Evolutionary conservation across 53 echinoderm and acorn worm species (phyloP).

Genomic region (Crossaster papposus): DNA sequence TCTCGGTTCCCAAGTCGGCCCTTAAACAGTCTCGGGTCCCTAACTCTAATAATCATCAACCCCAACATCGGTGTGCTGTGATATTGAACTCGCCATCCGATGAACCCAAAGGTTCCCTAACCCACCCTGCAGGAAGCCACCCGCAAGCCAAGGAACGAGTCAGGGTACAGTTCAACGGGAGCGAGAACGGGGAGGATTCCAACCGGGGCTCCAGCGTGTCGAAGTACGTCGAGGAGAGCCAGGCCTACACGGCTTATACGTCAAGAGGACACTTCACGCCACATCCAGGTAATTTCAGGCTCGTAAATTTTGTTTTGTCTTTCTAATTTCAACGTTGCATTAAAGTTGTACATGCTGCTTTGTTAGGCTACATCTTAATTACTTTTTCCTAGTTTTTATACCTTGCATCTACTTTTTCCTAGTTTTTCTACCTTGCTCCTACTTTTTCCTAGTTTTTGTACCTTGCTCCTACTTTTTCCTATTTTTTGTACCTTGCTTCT

Average conservation of each 20-base stretch:
- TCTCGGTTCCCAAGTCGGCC: not conserved
- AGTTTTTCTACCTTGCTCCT: too few relatives aligned
- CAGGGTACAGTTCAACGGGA: slow-evolving; percentile 64
- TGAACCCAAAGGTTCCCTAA: slow-evolving; percentile 50
- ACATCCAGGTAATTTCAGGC: slow-evolving; percentile 65
- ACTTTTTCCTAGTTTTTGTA: too few relatives aligned
- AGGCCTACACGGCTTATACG: slow-evolving; percentile 85
- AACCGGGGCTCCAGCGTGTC: slow-evolving; percentile 52
- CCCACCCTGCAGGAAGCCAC: slow-evolving; percentile 48
- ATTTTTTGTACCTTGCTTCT: too few relatives aligned
- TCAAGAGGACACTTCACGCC: slow-evolving; percentile 92
- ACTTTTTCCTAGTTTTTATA: too few relatives aligned
- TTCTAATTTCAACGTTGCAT: too few relatives aligned
- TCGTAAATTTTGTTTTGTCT: too few relatives aligned
- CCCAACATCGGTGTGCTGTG: slow-evolving; percentile 40
- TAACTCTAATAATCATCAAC: slow-evolving; percentile 18
- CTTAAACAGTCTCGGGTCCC: not conserved
- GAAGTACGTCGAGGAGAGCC: slow-evolving; percentile 75
- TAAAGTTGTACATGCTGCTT: too few relatives aligned
- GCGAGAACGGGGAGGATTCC: slow-evolving; percentile 20
- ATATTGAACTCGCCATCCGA: slow-evolving; percentile 31
- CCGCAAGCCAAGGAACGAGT: slow-evolving; percentile 32
- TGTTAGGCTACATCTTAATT: too few relatives aligned
- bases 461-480: too few relatives aligned
- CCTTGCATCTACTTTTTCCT: too few relatives aligned